Base-by-base conservation (phyloP, 2,797 vertebrate species). In the Leptoclinus maculatus region DNA sequence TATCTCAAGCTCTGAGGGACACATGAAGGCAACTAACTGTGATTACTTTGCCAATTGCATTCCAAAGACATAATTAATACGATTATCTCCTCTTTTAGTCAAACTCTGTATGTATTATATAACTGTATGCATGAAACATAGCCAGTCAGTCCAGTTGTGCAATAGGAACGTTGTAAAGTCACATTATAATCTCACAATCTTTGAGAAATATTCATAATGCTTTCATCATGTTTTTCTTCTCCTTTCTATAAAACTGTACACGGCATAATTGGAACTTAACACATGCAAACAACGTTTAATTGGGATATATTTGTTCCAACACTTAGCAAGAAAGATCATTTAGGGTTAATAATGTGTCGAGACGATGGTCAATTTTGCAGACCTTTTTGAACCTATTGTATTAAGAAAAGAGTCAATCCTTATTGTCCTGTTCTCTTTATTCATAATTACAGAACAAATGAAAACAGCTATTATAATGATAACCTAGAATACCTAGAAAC, bases 11-110 rank as follows among this genome's bases (percentile, higher is more conserved):
- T 90, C 74, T 62, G 64, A 85, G 86, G 70, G 83, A 86, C 43
- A 64, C 79, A 83, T 78, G 76, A 64, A 86, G 82, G 67, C 78
- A 82, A 79, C 79, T 76, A 59, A 71, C 78, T 85, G 62, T 82
- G 86, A 88, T 83, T 74, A 80, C 79, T 79, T 75, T 79, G 78
- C 78, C 82, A 87, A 87, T 67, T 88, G 82, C 79, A 84, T 91
- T 91, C 87, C 79, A 82, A 88, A 90, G 84, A 86, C 88, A 89
- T 87, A 90, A 92, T 90, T 88, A 87, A 75, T 78, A 51, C 72
- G 84, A 89, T 88, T 86, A 87, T 79, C 63, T 3, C 1, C 59
- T 79, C 49, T 77, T 80, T 87, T 80, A 74, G 75, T 82, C 75
- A 79, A 74, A 84, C 66, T 64, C 63, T 66, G 62, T 21, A 65